Evolutionary conservation across 1,140 invertebrate species (phyloP), one percentile per base, ranked within the genome.

Genomic region (Sitophilus oryzae): DNA sequence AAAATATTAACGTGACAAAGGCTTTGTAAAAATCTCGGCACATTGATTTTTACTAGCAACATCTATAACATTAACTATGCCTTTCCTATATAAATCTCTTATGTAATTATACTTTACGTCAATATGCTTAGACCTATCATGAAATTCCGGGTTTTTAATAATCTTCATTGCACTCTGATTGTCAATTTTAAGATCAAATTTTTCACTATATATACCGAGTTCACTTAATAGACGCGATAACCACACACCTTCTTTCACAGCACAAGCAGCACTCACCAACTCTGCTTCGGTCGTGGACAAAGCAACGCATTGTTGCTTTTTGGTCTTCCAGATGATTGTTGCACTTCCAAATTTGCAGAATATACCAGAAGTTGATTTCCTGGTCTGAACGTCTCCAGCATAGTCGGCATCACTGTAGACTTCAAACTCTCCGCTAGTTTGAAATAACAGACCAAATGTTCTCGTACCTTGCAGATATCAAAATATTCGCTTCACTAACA

Each of bases 241-340:
- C 65, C 66, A 70, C 14, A 69, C 41, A 14, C 63, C 35, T 42
- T 71, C 62, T 55, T 69, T 69, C 8, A 61, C 45, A n/a, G 57
- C 62, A 49, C 65, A 63, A 61, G 60, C 57, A 8, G 59, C 61
- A 30, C 68, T 64, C 4, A 71, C 35, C 61, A 62, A 68, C 50
- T 77, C 74, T n/a, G 73, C 66, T 59, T 77, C 73, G 6, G 68
- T 73, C 11, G 73, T 71, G 1, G 67, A 70, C 6, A 66, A 45
- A 14, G 66, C 62, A 22, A 66, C 55, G 42, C 23, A 67, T 6
- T 51, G 46, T 59, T 77, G 74, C 57, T 65, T 69, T 36, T 65
- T 62, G 37, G 53, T 68, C 19, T 42, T 56, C 73, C 73, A 75
- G 10, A 64, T 48, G 14, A 74, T 47, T 18, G 68, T 52, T 11